Evolutionary conservation across 2,113 vertebrate species (phyloP), one percentile per base, ranked within the genome.

Genomic region (Fulmarus glacialis): DNA sequence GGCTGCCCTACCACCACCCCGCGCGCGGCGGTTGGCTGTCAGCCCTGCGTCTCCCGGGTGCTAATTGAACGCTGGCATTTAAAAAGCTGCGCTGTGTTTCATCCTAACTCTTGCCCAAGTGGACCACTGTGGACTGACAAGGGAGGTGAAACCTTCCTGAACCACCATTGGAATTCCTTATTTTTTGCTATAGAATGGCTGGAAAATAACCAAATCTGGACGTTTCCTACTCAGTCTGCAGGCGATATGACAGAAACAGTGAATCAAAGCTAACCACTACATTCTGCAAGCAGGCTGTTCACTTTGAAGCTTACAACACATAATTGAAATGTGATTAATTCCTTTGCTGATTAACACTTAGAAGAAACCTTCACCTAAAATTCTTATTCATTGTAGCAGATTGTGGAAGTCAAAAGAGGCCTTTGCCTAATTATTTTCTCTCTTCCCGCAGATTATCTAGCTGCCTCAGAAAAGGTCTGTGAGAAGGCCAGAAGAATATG

Each of bases 311-410:
- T 82, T 94, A 97, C 96, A 95, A 88, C 1, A 0, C 24, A 0
- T 96, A 96, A 97, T 96, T 97, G 97, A 96, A 97, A 96, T 96
- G 87, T 64, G 95, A 97, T 96, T 96, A 90, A 93, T 90, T 88
- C 78, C 85, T 82, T 30, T 86, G 48, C 82, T 82, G 87, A 90
- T 93, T 91, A 94, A 47, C n/a, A 11, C 56, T 93, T 93, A 29
- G 90, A 93, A 82, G 82, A 96, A 92, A 67, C 71, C 74, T 85
- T 88, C 85, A 90, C 95, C 74, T 97, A 90, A 96, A 94, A 77
- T 70, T 78, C 83, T 82, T 70, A 92, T 59, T 95, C 89, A 71
- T 43, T 60, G 66, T 71, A 82, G 34, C 70, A 79, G 92, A 88
- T 16, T 80, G 45, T 53, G 48, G 62, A 95, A 95, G 78, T 82